Evolutionary conservation across 2,113 vertebrate species (phyloP).

Genomic region (Labeo catla): DNA sequence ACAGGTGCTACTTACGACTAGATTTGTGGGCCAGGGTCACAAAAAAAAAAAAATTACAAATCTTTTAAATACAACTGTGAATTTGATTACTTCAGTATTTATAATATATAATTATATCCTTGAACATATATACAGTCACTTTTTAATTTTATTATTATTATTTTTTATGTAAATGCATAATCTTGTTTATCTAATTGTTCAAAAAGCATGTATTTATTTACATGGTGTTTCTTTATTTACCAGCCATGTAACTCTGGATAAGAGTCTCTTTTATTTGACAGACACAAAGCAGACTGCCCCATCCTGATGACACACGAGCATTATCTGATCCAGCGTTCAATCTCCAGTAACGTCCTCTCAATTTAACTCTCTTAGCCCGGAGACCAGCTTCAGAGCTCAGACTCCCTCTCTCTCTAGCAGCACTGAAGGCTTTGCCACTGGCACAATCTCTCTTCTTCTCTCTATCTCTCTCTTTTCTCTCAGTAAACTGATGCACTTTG

Average conservation of each 20-base stretch:
- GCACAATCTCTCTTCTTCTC: conserved; percentile 57
- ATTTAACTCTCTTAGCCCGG: conserved; percentile 27
- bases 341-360: conserved; percentile 32
- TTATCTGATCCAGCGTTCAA: conserved; percentile 53
- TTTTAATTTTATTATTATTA: neutral
- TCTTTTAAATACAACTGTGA: too few relatives aligned
- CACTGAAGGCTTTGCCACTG: conserved; percentile 69
- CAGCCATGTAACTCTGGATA: neutral
- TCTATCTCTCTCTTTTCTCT: conserved; percentile 15
- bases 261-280: conserved; percentile 36
- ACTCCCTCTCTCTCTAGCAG: conserved; percentile 55
- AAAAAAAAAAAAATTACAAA: too few relatives aligned
- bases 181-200: neutral
- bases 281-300: conserved; percentile 35
- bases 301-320: conserved; percentile 27
- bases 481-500: conserved; percentile 79
- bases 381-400: neutral
- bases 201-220: neutral
- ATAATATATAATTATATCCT: neutral
- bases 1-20: too few relatives aligned
- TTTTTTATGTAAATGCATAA: neutral
- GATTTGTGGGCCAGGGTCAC: too few relatives aligned
- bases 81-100: neutral
- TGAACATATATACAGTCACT: neutral
- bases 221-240: neutral